These are phyloP conservation scores for Meloidogyne hapla DNA, from an alignment of 1,140 invertebrate genomes.

Conservation along the genomic window DNA sequence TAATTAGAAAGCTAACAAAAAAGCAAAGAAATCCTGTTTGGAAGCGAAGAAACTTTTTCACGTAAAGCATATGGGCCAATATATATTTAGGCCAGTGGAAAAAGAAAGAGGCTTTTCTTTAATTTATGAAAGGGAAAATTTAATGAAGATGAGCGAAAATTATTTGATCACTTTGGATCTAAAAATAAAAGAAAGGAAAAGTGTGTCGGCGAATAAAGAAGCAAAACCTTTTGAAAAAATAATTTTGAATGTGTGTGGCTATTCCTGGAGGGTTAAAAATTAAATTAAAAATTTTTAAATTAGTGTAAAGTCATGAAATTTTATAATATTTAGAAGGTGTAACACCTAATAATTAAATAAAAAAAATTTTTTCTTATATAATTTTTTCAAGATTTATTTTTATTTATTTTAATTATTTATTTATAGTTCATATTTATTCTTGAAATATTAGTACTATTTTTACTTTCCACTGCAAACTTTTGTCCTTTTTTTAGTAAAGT, in stretches of 20 bases:
- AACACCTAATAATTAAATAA: too few species aligned
- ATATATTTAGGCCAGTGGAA: not conserved
- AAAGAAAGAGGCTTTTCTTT: not conserved
- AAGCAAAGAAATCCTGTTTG: not conserved
- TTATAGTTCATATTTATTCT: too few species aligned
- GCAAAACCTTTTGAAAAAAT: not conserved
- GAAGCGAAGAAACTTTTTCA: not conserved
- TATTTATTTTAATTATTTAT: too few species aligned
- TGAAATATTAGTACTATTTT: too few species aligned
- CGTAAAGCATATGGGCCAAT: not conserved
- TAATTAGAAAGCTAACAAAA: not conserved
- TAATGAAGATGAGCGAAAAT: not conserved
- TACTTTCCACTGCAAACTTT: too few species aligned
- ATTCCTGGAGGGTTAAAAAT: too few species aligned
- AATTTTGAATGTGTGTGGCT: not conserved
- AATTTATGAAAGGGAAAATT: not conserved
- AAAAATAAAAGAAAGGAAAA: not conserved
- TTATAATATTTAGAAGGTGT: too few species aligned
- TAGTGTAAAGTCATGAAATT: too few species aligned
- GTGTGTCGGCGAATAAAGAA: not conserved
- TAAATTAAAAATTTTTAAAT: too few species aligned
- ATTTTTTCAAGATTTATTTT: too few species aligned
- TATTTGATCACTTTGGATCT: not conserved
- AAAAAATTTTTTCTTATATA: too few species aligned
- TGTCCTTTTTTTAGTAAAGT: not conserved